Base-by-base conservation (phyloP, 2,113 vertebrate genomes). In the Chrysemys picta region DNA sequence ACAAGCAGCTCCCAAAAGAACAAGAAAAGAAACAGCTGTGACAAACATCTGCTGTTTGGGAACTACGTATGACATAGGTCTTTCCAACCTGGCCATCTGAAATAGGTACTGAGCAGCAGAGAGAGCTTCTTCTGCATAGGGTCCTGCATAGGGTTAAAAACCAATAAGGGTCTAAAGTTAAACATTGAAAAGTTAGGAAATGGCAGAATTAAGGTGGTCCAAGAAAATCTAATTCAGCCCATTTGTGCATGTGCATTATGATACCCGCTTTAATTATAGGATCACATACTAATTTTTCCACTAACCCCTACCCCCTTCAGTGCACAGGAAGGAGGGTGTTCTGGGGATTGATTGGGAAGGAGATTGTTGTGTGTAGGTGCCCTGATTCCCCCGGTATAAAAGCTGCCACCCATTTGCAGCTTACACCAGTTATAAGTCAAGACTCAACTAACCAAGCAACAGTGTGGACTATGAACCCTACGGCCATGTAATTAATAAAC, bases 401-500 rank as follows among this genome's bases (percentile, higher is more conserved):
- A n/a, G 50, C 31, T 2, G 94, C 93, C 95, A 89, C 89, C 2
- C 86, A 0, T 0, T 1, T 47, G 38, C 11, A 79, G 94, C 59
- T 85, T 53, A 29, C 91, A 45, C 6, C 13, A 0, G 3, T 2
- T 1, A 0, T 4, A 45, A 49, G 38, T 1, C 11, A 80, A 65
- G 80, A 81, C 84, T 56, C 76, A 1, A 2, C 83, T 54, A 54
- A 80, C 72, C 2, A 4, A 47, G 87, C 76, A 82, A 78, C 62
- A 21, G 81, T 0, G 4, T 72, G 59, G 42, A 85, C 93, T 72
- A 47, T 1, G 50, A 82, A 25, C 38, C 2, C 25, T 8, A 8
- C 6, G 5, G 1, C 29, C 0, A 2, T 80, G 88, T 94, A 89
- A 57, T 29, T 80, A 49, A 0, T 8, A 90, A 93, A 78, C n/a